A percentile compares a stretch with the other conserved stretches of the same genome.
Evolutionary conservation across 1,140 invertebrate species (phyloP).

Genomic region (Propsilocerus akamusi): DNA sequence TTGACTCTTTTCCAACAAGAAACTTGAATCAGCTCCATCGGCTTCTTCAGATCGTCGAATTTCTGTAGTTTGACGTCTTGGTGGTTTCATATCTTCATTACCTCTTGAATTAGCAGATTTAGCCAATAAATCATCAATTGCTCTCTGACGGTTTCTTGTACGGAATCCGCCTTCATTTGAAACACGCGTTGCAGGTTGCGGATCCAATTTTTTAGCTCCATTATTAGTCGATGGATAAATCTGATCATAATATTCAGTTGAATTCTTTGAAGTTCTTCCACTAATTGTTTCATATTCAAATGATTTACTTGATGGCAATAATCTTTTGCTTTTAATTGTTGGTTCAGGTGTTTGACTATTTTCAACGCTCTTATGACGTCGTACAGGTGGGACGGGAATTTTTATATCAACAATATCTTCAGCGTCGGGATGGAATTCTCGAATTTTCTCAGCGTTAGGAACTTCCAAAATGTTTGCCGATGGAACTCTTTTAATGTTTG

Average conservation of each 20-base stretch:
- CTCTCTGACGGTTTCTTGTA: neutral
- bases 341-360: neutral
- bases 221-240: neutral
- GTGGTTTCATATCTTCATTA: no score
- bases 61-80: neutral
- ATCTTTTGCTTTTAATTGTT: neutral
- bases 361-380: neutral
- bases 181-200: neutral
- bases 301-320: neutral
- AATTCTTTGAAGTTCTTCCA: neutral
- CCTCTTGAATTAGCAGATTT: no score
- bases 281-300: neutral
- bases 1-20: constrained; percentile 18
- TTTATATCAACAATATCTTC: neutral
- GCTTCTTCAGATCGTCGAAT: neutral
- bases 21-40: neutral
- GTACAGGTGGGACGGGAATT: neutral
- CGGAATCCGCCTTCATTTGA: neutral
- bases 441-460: neutral
- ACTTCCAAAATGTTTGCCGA: neutral
- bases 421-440: neutral
- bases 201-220: neutral
- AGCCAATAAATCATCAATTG: no score
- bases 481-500: neutral
- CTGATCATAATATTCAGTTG: neutral